Conservation (phyloP, 2,113 vertebrate genomes). For the Limanda limanda region DNA sequence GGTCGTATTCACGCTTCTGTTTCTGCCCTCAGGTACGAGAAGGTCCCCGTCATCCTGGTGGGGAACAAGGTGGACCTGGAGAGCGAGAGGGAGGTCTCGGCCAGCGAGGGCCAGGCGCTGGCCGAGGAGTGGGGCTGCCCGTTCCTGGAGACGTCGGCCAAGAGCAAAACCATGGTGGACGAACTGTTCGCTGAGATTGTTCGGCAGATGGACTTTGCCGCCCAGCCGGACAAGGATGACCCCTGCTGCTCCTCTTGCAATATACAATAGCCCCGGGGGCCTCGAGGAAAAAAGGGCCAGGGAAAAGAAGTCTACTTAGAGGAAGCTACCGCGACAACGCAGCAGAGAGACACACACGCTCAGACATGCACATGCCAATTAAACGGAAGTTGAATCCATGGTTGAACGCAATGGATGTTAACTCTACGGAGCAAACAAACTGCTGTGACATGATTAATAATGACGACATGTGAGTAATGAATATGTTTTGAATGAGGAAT, state of each 20-base stretch:
- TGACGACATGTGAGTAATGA: slow-evolving; percentile 61
- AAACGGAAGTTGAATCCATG: slow-evolving; percentile 51
- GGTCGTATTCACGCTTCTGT: slow-evolving; percentile 1
- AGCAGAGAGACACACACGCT: slow-evolving; percentile 50
- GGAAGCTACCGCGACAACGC: slow-evolving; percentile 40
- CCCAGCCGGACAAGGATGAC: slow-evolving; percentile 98
- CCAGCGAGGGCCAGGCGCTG: slow-evolving; percentile 93
- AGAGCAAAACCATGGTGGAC: slow-evolving; percentile 99
- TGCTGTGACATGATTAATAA: slow-evolving; percentile 60
- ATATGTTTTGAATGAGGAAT: slow-evolving; percentile 61
- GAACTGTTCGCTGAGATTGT: slow-evolving; percentile 99
- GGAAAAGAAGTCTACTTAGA: slow-evolving; percentile 32
- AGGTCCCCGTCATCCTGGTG: slow-evolving; percentile 98
- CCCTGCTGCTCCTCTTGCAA: slow-evolving; percentile 99
- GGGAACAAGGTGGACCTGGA: slow-evolving; percentile 99
- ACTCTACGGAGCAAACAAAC: slow-evolving; percentile 68
- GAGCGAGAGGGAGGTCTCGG: slow-evolving; percentile 95
- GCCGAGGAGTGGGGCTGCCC: slow-evolving; percentile 99
- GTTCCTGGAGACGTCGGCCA: slow-evolving; percentile 99
- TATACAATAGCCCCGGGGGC: slow-evolving; percentile 91
- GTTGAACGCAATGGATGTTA: slow-evolving; percentile 68
- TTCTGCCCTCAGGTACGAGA: slow-evolving; percentile 90
- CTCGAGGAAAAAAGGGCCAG: slow-evolving; percentile 27
- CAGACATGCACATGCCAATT: slow-evolving; percentile 59
- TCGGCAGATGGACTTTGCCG: slow-evolving; percentile 99